Evolutionary conservation across 2,797 vertebrate species (phyloP).

Genomic region (Vultur gryphus): DNA sequence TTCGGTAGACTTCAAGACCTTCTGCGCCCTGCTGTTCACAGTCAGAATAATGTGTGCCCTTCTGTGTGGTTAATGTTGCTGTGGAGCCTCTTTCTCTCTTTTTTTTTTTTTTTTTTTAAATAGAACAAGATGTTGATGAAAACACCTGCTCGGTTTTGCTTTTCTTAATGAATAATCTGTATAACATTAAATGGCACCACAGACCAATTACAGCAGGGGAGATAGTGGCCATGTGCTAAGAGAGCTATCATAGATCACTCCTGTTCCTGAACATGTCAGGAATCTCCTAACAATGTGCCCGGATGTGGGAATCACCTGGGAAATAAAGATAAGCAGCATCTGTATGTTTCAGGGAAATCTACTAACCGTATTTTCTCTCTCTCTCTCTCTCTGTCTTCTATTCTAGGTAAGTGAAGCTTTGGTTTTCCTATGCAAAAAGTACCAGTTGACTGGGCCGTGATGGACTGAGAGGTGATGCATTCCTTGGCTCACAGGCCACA

Average conservation of each 20-base stretch:
- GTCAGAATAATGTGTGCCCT: slow-evolving; percentile 47
- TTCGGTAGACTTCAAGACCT: not conserved
- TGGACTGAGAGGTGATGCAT: not conserved
- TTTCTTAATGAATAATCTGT: slow-evolving; percentile 71
- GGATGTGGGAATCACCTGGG: not conserved
- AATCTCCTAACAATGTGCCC: slow-evolving; percentile 17
- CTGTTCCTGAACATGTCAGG: slow-evolving; percentile 34
- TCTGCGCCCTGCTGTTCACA: slow-evolving; percentile 33
- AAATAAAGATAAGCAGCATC: not conserved
- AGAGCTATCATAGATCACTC: slow-evolving; percentile 42
- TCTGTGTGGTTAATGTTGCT: slow-evolving; percentile 39
- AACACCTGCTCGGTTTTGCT: slow-evolving; percentile 69
- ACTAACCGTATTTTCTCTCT: not conserved
- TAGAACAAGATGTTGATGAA: slow-evolving; percentile 57
- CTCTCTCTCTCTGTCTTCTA: not conserved
- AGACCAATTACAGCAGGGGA: slow-evolving; percentile 58
- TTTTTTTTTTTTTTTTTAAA: not conserved
- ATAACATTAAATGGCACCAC: slow-evolving; percentile 57
- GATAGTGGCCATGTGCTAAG: slow-evolving; percentile 15
- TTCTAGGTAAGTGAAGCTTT: slow-evolving; percentile 77
- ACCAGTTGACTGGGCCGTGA: not conserved
- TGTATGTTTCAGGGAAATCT: not conserved
- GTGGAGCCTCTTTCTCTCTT: not conserved
- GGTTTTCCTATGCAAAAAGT: slow-evolving; percentile 11
- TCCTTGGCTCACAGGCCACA: not conserved